A percentile compares a stretch with the other conserved stretches of the same genome.
phyloP scores from a whole-genome alignment of 2,888 invertebrate genomes.

The Dastarcus helophoroides region DNA sequence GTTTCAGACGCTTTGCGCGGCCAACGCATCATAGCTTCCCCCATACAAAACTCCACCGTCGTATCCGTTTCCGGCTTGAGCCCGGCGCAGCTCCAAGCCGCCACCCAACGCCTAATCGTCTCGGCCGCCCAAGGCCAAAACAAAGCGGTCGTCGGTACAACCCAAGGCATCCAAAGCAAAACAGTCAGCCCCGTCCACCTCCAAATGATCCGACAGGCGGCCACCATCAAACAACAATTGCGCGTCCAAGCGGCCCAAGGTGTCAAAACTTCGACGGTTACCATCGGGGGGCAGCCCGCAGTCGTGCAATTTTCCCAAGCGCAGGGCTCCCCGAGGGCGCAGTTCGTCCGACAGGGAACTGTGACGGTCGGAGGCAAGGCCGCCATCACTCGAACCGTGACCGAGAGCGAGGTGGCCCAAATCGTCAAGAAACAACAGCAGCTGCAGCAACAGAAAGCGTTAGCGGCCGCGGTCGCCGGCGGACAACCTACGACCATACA shows the following conservation, averaged over 20 bases:
- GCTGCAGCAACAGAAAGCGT: conserved; percentile 27
- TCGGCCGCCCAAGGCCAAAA: conserved; percentile 28
- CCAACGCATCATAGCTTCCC: conserved; percentile 33
- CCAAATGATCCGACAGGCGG: conserved; percentile 50
- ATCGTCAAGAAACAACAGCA: conserved; percentile 37
- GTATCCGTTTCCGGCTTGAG: conserved; percentile 34
- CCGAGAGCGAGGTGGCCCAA: conserved; percentile 44
- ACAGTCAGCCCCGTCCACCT: conserved; percentile 44
- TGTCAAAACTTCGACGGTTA: conserved; percentile 32
- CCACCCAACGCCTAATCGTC: conserved; percentile 40
- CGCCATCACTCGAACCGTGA: conserved; percentile 34
- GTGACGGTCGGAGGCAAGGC: conserved; percentile 30
- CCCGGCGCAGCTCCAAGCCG: conserved; percentile 32
- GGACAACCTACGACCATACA: conserved; percentile 29
- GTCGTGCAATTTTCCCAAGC: conserved; percentile 36
- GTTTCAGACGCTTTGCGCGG: conserved; percentile 25
- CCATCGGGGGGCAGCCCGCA: conserved; percentile 28
- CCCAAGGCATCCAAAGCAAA: conserved; percentile 35
- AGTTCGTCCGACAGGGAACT: conserved; percentile 34
- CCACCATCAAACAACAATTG: conserved; percentile 30
- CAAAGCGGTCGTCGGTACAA: conserved; percentile 26
- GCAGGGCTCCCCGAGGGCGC: conserved; percentile 25
- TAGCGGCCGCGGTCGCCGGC: conserved; percentile 23
- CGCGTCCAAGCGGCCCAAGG: conserved; percentile 27
- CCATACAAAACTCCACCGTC: conserved; percentile 32